These are phyloP conservation scores for Sphaeridia pumilis DNA, from an alignment of 2,888 invertebrate genomes.

Conservation along the genomic window DNA sequence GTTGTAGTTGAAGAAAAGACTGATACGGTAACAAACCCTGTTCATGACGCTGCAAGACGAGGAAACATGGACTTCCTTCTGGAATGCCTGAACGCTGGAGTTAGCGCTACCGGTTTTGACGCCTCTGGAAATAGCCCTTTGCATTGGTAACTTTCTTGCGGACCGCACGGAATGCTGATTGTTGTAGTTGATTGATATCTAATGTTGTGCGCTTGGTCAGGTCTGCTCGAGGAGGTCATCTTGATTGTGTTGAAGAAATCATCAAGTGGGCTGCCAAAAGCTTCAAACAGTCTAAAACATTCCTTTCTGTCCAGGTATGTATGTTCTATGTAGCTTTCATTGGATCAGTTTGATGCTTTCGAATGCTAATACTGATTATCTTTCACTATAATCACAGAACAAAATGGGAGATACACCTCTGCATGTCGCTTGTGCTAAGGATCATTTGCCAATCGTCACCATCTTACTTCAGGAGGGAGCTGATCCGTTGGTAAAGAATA, in stretches of 20 bases:
- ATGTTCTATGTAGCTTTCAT: background rate
- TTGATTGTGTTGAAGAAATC: conserved; percentile 27
- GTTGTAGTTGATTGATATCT: background rate
- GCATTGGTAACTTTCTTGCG: conserved; percentile 44
- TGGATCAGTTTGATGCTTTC: background rate
- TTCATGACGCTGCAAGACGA: conserved; percentile 55
- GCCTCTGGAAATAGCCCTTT: conserved; percentile 53
- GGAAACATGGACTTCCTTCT: conserved; percentile 50
- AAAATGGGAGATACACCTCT: conserved; percentile 54
- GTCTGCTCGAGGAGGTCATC: conserved; percentile 19
- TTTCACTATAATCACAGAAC: conserved; percentile 43
- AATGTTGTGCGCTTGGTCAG: no score
- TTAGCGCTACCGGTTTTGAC: conserved; percentile 53
- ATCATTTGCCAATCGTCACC: conserved; percentile 47
- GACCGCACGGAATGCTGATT: background rate
- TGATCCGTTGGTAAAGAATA: conserved; percentile 44
- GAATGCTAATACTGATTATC: background rate
- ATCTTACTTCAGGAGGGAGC: conserved; percentile 47
- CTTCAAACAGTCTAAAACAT: conserved; percentile 20
- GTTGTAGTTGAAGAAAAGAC: conserved; percentile 46
- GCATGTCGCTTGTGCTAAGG: conserved; percentile 51
- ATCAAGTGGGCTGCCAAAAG: conserved; percentile 18
- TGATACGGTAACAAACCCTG: conserved; percentile 49
- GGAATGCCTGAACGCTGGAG: conserved; percentile 50
- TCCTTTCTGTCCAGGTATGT: conserved; percentile 24